These are phyloP conservation scores for Aurelia sp. DNA, from an alignment of 30 jellyfish, hydroid and myxozoan genomes.

Conservation along the genomic window DNA sequence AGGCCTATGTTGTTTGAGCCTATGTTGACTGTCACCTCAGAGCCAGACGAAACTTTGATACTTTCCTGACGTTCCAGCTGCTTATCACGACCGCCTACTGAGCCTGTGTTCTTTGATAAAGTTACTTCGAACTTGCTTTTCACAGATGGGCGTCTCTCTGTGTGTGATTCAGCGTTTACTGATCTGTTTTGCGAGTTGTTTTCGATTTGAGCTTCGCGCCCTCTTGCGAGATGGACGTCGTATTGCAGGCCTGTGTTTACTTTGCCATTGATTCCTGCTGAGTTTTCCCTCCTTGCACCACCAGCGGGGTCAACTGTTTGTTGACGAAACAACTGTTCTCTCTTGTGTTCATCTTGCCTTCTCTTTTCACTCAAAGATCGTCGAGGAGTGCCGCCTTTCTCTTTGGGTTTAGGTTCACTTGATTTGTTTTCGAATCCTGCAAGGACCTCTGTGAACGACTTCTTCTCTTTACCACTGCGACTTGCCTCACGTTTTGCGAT, in stretches of 20 bases:
- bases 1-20: conserved; percentile 43
- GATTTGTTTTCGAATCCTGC: conserved; percentile 69
- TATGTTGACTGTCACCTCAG: conserved; percentile 59
- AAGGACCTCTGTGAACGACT: conserved; percentile 65
- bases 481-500: conserved; percentile 47
- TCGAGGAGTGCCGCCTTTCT: conserved; percentile 42
- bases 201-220: neutral
- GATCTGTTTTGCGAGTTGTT: neutral
- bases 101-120: conserved; percentile 18
- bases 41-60: conserved; percentile 58
- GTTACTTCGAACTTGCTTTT: conserved; percentile 37
- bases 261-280: conserved; percentile 56
- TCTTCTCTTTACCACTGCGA: conserved; percentile 64
- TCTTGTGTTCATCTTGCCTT: conserved; percentile 38
- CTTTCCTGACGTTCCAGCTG: conserved; percentile 47
- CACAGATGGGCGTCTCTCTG: conserved; percentile 14
- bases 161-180: neutral
- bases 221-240: neutral
- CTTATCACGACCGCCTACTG: conserved; percentile 24
- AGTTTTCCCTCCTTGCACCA: conserved; percentile 7
- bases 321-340: conserved; percentile 57
- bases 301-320: conserved; percentile 52
- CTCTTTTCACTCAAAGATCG: conserved; percentile 63
- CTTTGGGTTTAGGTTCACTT: neutral
- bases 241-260: conserved; percentile 24